A percentile compares a stretch with the other conserved stretches of the same genome.
Evolutionary conservation across 1,140 invertebrate genomes (phyloP).

Genomic region (Nasonia giraulti): DNA sequence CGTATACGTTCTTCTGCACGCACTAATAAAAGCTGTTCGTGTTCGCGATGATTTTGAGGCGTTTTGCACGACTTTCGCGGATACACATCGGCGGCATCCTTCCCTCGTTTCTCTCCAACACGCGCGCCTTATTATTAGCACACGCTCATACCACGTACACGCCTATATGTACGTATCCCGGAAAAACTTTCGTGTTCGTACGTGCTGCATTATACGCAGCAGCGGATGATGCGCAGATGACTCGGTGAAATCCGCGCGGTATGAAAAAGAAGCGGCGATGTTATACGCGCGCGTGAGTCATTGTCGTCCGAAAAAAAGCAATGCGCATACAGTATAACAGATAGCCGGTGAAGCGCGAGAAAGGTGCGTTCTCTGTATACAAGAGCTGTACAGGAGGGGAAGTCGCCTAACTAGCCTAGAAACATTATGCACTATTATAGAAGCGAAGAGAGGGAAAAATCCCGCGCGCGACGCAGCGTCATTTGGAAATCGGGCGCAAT

Average conservation of each 20-base stretch:
- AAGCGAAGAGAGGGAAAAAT: neutral
- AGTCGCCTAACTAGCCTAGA: neutral
- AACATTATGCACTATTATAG: neutral
- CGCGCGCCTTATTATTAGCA: neutral
- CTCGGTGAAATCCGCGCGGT: neutral
- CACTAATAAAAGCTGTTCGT: conserved; percentile 29
- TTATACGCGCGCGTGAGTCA: too few relatives aligned
- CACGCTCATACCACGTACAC: too few relatives aligned
- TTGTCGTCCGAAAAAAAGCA: too few relatives aligned
- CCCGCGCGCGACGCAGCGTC: neutral
- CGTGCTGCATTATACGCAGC: too few relatives aligned
- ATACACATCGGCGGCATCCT: conserved; percentile 18
- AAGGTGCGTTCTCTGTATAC: neutral
- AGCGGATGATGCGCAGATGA: neutral
- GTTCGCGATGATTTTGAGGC: neutral
- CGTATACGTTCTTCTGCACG: conserved; percentile 46
- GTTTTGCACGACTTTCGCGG: conserved; percentile 29
- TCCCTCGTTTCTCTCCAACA: neutral
- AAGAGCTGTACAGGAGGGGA: neutral
- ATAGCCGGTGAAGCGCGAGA: neutral
- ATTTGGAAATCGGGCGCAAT: conserved; percentile 32
- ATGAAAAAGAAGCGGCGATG: too few relatives aligned
- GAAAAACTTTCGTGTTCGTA: too few relatives aligned
- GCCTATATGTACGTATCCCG: too few relatives aligned
- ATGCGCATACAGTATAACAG: too few relatives aligned